A percentile compares a stretch with the other conserved stretches of the same genome.
These are phyloP conservation scores for Tenualosa ilisha DNA, from an alignment of 2,797 vertebrate genomes.

Conservation along the genomic window DNA sequence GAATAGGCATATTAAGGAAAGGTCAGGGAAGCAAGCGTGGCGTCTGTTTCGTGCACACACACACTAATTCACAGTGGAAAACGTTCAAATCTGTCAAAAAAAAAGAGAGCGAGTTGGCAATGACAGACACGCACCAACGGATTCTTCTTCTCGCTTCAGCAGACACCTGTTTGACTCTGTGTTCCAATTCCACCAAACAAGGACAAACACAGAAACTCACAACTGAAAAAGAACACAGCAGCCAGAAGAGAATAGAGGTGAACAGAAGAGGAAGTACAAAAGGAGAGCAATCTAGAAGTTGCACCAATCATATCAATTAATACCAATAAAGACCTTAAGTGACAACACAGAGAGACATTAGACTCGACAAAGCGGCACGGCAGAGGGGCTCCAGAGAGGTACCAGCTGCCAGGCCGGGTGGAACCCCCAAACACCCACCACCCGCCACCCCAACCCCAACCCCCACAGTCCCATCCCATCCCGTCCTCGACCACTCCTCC, in stretches of 20 bases:
- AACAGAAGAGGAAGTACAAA: conserved; percentile 6
- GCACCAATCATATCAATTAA: conserved; percentile 72
- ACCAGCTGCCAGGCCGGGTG: conserved; percentile 63
- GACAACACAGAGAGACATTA: conserved; percentile 72
- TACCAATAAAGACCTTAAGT: conserved; percentile 78
- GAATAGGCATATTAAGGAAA: conserved; percentile 45
- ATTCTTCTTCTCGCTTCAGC: neutral
- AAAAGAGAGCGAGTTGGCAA: neutral
- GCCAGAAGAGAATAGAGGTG: neutral
- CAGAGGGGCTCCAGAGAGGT: conserved; percentile 71
- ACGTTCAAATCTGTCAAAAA: conserved; percentile 37
- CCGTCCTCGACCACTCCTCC: neutral
- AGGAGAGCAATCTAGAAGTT: conserved; percentile 41
- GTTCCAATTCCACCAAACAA: neutral
- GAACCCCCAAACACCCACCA: neutral
- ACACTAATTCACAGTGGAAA: conserved; percentile 41
- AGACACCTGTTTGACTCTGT: conserved; percentile 43
- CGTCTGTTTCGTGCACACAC: conserved; percentile 36
- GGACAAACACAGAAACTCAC: neutral
- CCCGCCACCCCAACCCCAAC: neutral
- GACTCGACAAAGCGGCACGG: conserved; percentile 68
- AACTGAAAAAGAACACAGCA: conserved; percentile 4
- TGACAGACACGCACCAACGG: conserved; percentile 34
- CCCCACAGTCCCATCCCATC: neutral
- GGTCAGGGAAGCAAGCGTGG: conserved; percentile 45